Conservation (phyloP, 2,888 invertebrate genomes). For the Sarcophaga rosellei region DNA sequence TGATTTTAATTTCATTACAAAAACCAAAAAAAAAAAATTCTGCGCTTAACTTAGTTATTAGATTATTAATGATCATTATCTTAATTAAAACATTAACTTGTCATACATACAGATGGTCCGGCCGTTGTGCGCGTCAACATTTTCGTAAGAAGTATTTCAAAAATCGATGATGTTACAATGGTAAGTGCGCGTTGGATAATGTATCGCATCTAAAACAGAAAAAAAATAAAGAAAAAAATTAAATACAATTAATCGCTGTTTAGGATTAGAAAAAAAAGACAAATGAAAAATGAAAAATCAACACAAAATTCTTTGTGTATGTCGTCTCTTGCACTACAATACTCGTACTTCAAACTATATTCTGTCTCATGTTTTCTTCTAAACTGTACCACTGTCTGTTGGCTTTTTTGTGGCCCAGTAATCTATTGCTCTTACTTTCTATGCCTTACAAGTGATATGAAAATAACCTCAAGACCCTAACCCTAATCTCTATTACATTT, state of each 20-base stretch:
- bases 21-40: background rate
- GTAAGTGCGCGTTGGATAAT: slow-evolving; percentile 86
- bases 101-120: slow-evolving; percentile 89
- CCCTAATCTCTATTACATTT: background rate
- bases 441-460: background rate
- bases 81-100: slow-evolving; percentile 63
- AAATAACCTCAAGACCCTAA: background rate
- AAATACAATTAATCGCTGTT: slow-evolving; percentile 61
- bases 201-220: slow-evolving; percentile 68
- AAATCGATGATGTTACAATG: slow-evolving; percentile 99
- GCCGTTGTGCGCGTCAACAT: slow-evolving; percentile 98
- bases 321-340: too few species aligned
- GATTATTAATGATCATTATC: slow-evolving; percentile 58
- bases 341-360: too few species aligned
- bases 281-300: background rate
- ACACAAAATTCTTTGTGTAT: background rate
- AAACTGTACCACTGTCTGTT: background rate
- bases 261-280: slow-evolving; percentile 33
- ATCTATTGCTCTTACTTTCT: background rate
- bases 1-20: too few species aligned
- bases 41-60: slow-evolving; percentile 47
- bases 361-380: background rate
- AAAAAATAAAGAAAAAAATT: slow-evolving; percentile 43
- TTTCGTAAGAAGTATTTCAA: slow-evolving; percentile 99
- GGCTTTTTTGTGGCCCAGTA: background rate